Base-by-base conservation (phyloP, 2,113 vertebrate species). In the Paedocypris sp. region DNA sequence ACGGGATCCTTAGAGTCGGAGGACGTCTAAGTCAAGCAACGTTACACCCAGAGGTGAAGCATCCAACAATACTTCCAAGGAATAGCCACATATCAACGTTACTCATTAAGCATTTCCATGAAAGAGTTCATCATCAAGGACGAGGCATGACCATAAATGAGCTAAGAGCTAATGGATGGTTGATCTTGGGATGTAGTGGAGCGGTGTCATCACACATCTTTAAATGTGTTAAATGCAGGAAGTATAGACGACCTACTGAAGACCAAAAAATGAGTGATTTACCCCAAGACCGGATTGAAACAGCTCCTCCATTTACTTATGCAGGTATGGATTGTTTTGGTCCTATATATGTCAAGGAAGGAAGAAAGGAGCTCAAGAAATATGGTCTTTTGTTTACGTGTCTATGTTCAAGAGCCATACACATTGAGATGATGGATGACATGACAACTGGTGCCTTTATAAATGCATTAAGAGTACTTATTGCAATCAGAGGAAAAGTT, bases 1-100 rank as follows among this genome's bases (percentile, higher is more conserved):
- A 46, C 12, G 43, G 49, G n/a, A 48, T 69, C 16, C 42, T 73
- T n/a, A 63, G 67, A 16, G 47, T 73, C 9, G 52, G 63, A 60
- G 63, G 54, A 32, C 2, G 53, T n/a, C 13, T 73, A 38, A 11
- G 12, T 31, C 35, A 67, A 54, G 32, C 59, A 25, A 11, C 54
- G 6, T 33, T 61, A 2, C 70, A 67, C 20, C n/a, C 26, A 3
- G 16, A 73, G 3, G 18, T 71, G 4, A 60, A 49, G 15, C 52
- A 71, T 41, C 60, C 69, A 47, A 60, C 41, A 28, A 16, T 69
- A 2, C 10, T 73, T 1, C 70, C 62, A 29, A 60, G 19, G 12
- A 9, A 10, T 5, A 64, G 42, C 26, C 59, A 57, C 3, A 29
- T 69, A 7, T 58, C 70, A 10, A 8, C 1, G 2, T 43, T 69